Conservation (phyloP, 2,797 vertebrate genomes). For the Xenentodon cancila region DNA sequence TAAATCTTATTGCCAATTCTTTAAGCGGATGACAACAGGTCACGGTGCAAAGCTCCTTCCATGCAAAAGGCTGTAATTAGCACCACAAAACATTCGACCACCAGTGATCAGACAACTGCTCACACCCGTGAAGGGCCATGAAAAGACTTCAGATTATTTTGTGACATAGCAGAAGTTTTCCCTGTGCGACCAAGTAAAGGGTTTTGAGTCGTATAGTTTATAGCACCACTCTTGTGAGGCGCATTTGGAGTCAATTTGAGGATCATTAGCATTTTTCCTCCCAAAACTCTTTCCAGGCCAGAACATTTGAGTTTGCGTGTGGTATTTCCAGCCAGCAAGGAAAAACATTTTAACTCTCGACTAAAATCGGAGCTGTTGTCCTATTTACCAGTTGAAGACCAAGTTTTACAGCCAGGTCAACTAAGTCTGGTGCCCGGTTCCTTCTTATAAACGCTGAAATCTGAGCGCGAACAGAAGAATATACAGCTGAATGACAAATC, state of each 20-base stretch:
- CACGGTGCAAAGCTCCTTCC: neutral
- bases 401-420: neutral
- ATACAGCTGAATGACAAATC: neutral
- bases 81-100: too few species aligned
- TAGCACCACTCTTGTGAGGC: too few species aligned
- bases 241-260: neutral
- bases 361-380: too few species aligned
- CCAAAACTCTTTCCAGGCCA: neutral
- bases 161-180: neutral
- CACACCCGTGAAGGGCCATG: neutral
- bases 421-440: neutral
- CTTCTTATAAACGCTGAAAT: slow-evolving; percentile 1
- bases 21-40: neutral
- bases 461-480: neutral
- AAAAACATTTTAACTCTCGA: neutral
- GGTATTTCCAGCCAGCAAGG: neutral
- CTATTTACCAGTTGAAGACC: neutral
- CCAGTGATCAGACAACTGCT: neutral
- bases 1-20: neutral
- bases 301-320: neutral
- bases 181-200: neutral
- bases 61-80: neutral
- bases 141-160: slow-evolving; percentile 1
- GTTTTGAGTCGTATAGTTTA: neutral
- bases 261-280: neutral